A percentile compares a stretch with the other conserved stretches of the same genome.
These are phyloP conservation scores for Hippopotamyrus pictus DNA, from an alignment of 2,797 vertebrate species.

Conservation along the genomic window DNA sequence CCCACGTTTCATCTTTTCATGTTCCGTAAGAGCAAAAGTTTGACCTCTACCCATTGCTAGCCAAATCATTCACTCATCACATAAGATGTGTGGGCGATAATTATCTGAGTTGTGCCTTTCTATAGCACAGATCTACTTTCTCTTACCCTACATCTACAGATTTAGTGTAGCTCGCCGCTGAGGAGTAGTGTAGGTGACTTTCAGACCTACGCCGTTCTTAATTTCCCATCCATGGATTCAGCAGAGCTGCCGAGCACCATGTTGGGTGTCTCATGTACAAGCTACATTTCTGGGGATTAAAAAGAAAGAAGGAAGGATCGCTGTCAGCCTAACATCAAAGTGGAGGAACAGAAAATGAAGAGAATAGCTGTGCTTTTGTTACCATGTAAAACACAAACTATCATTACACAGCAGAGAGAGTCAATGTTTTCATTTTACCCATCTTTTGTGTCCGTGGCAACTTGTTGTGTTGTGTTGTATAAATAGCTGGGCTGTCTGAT, in stretches of 20 bases:
- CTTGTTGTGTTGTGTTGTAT: not conserved
- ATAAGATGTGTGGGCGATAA: not conserved
- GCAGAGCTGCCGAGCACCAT: not conserved
- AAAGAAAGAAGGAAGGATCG: not conserved
- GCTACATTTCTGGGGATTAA: not conserved
- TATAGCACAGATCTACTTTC: not conserved
- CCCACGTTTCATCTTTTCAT: not conserved
- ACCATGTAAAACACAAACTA: conserved; percentile 7
- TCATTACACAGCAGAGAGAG: not conserved
- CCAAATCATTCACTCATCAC: not conserved
- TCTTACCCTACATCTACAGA: not conserved
- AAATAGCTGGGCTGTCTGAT: not conserved
- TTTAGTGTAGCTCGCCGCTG: not conserved
- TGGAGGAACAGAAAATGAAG: not conserved
- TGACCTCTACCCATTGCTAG: not conserved
- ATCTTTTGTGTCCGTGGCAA: not conserved
- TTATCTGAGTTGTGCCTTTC: not conserved
- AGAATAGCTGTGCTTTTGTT: not conserved
- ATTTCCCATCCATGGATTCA: not conserved
- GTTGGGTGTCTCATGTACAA: not conserved
- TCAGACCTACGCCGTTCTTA: not conserved
- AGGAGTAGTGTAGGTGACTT: not conserved
- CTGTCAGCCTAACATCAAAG: conserved; percentile 1
- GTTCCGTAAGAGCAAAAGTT: not conserved
- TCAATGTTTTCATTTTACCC: not conserved